phyloP scores from a whole-genome alignment of 2,888 invertebrate species.

The Diplolepis rosae region DNA sequence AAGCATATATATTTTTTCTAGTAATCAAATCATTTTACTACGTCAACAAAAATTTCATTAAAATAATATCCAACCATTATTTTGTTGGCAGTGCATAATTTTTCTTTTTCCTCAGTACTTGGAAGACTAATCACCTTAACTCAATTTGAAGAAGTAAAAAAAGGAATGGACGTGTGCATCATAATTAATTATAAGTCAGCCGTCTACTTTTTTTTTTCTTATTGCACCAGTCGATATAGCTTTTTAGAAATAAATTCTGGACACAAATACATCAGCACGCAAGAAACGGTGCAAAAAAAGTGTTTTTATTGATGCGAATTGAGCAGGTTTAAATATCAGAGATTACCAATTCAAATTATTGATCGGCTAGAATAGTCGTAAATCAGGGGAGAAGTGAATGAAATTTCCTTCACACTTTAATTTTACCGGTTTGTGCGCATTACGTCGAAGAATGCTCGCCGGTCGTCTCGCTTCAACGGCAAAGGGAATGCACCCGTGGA shows the following conservation, averaged over 20 bases:
- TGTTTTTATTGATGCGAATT: neutral
- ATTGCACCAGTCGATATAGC: neutral
- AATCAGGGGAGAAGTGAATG: neutral
- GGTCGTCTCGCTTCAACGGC: constrained; percentile 6
- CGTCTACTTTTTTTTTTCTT: neutral
- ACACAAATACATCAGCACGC: neutral
- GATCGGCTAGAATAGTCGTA: neutral
- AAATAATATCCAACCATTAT: too few relatives aligned
- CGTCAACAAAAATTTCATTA: too few relatives aligned
- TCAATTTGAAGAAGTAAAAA: neutral
- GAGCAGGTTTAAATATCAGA: neutral
- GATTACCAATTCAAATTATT: constrained; percentile 20
- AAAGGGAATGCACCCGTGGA: constrained; percentile 7
- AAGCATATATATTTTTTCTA: too few relatives aligned
- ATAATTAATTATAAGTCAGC: neutral
- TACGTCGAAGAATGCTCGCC: constrained; percentile 8
- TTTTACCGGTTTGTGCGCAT: constrained; percentile 9
- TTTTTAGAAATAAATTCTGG: neutral
- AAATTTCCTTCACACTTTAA: constrained; percentile 16
- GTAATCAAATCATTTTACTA: too few relatives aligned
- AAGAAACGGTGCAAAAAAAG: neutral
- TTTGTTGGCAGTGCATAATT: too few relatives aligned
- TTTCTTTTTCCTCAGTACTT: too few relatives aligned
- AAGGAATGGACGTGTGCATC: neutral
- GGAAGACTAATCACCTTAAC: neutral